These are phyloP conservation scores for Aphelenchoides fujianensis DNA, from an alignment of 1,140 invertebrate genomes.

Conservation along the genomic window DNA sequence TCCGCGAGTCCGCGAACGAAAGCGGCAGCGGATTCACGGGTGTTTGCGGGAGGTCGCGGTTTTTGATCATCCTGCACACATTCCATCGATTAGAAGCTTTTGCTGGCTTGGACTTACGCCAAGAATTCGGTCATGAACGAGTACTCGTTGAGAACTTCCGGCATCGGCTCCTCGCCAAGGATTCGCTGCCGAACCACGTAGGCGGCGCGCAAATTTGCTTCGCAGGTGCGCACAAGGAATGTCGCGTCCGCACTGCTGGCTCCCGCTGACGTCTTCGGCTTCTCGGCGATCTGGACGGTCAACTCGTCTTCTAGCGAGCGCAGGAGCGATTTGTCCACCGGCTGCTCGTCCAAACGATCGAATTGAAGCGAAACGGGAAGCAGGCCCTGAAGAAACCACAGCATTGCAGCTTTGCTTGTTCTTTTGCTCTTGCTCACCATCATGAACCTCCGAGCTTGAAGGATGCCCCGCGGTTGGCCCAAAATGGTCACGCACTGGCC, in stretches of 20 bases:
- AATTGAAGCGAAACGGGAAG: conserved; percentile 44
- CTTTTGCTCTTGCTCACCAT: conserved; percentile 20
- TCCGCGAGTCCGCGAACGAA: background rate
- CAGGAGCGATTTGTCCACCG: background rate
- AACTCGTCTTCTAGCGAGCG: conserved; percentile 30
- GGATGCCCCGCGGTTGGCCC: conserved; percentile 27
- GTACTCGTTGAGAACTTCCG: conserved; percentile 24
- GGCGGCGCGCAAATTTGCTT: conserved; percentile 25
- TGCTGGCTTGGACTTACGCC: conserved; percentile 17
- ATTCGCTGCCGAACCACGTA: conserved; percentile 21
- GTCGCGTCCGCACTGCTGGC: background rate
- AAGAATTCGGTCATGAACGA: conserved; percentile 27
- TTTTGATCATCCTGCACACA: background rate
- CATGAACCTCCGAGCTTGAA: conserved; percentile 37
- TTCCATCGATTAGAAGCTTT: too few species aligned
- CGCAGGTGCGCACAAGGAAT: conserved; percentile 29
- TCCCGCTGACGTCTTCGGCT: conserved; percentile 6
- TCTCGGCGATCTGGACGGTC: conserved; percentile 36
- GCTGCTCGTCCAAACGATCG: conserved; percentile 21
- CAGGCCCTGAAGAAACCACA: conserved; percentile 36
- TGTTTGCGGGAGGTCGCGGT: background rate
- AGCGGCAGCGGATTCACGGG: background rate
- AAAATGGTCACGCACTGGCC: conserved; percentile 27
- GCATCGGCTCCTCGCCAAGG: conserved; percentile 3
- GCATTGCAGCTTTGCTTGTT: background rate